Evolutionary conservation across 2,888 invertebrate genomes (phyloP).

Genomic region (Ditula angustiorana): DNA sequence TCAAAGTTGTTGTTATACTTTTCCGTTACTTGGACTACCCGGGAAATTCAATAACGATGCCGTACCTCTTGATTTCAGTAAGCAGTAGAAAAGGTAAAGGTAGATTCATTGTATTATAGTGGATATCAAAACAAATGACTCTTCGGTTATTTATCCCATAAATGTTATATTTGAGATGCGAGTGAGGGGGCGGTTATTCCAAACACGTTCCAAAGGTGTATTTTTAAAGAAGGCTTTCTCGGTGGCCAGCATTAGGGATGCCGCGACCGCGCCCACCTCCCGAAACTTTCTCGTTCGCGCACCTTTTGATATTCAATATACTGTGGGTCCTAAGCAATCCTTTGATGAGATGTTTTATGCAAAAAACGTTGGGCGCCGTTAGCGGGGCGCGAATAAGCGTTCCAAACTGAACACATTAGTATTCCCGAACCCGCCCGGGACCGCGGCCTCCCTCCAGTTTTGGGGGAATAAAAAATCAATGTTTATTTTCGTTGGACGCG

Average conservation of each 20-base stretch:
- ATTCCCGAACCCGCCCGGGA: conserved; percentile 72
- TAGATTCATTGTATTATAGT: conserved; percentile 42
- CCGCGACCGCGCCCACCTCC: conserved; percentile 66
- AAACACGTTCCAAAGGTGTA: conserved; percentile 80
- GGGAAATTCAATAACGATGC: neutral
- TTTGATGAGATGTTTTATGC: conserved; percentile 86
- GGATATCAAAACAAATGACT: conserved; percentile 47
- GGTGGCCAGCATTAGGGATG: conserved; percentile 77
- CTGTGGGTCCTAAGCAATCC: conserved; percentile 81
- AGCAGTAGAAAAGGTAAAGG: conserved; percentile 22
- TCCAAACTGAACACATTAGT: conserved; percentile 84
- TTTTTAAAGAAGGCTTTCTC: conserved; percentile 82
- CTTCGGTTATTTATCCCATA: conserved; percentile 49
- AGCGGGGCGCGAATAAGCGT: conserved; percentile 82
- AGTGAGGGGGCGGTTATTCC: conserved; percentile 70
- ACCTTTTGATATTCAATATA: conserved; percentile 86
- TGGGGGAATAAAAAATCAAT: conserved; percentile 85
- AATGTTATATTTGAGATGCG: conserved; percentile 54
- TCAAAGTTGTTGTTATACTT: too few species aligned
- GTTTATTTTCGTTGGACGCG: conserved; percentile 80
- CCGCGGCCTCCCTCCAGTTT: conserved; percentile 72
- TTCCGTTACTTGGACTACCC: neutral
- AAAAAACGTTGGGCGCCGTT: conserved; percentile 83
- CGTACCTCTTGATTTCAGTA: neutral
- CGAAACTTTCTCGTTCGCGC: conserved; percentile 77